Percentiles rank a stretch among this genome's conserved stretches.
Conservation (phyloP, 1,140 invertebrate species). For the Luehdorfia chinensis region DNA sequence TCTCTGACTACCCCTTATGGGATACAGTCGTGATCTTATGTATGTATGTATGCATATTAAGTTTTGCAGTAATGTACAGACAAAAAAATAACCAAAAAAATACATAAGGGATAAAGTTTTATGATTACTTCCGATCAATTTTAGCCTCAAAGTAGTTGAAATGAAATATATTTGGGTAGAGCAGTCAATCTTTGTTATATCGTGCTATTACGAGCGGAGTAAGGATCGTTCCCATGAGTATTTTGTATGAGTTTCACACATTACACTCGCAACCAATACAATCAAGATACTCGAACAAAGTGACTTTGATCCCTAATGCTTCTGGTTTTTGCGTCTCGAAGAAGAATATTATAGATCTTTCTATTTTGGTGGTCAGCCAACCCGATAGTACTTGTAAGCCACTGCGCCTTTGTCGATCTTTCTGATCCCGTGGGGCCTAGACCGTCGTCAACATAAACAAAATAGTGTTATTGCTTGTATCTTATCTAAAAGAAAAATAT, state of each 20-base stretch:
- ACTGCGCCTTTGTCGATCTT: slow-evolving; percentile 45
- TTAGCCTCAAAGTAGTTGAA: slow-evolving; percentile 13
- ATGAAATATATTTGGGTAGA: slow-evolving; percentile 19
- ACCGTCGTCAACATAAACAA: slow-evolving; percentile 70
- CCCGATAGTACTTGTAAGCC: slow-evolving; percentile 54
- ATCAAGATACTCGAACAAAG: slow-evolving; percentile 32
- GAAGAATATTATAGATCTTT: not conserved
- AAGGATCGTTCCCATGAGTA: slow-evolving; percentile 41
- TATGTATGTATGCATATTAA: too few relatives aligned
- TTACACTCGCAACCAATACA: slow-evolving; percentile 31
- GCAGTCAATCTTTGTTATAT: slow-evolving; percentile 44
- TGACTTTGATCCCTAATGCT: slow-evolving; percentile 22
- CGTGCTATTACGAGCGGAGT: slow-evolving; percentile 38
- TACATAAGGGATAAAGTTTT: too few relatives aligned
- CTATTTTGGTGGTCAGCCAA: slow-evolving; percentile 24
- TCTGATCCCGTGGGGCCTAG: slow-evolving; percentile 42
- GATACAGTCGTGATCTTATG: too few relatives aligned
- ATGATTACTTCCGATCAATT: not conserved
- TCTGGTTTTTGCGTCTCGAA: not conserved
- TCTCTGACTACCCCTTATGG: too few relatives aligned
- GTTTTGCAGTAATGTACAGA: too few relatives aligned
- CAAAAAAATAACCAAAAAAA: too few relatives aligned
- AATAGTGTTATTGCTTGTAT: slow-evolving; percentile 65
- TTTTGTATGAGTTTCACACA: slow-evolving; percentile 45
- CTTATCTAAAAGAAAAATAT: slow-evolving; percentile 62